Evolutionary conservation across 35 echinoderm and acorn worm genomes (phyloP).

Genomic region (Amphiura filiformis): DNA sequence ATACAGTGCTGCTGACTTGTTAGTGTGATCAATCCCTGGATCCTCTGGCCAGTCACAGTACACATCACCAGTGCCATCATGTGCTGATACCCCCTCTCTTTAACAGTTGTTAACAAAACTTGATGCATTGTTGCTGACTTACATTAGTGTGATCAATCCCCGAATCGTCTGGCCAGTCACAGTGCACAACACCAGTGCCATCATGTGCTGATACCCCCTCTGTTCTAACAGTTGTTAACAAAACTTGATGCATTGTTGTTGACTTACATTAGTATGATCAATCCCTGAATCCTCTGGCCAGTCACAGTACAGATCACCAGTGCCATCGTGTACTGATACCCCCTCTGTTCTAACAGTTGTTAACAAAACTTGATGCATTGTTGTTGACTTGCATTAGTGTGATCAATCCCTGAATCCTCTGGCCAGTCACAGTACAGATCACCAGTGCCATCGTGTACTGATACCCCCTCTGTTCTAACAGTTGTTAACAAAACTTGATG

Average conservation of each 20-base stretch:
- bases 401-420: slow-evolving; percentile 60
- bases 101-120: too few species aligned
- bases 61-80: too few species aligned
- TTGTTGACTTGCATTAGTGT: slow-evolving; percentile 35
- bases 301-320: slow-evolving; percentile 61
- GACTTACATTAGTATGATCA: slow-evolving; percentile 14
- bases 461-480: slow-evolving; percentile 18
- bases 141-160: neutral
- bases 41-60: neutral
- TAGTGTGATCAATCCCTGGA: neutral
- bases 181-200: too few species aligned
- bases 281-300: slow-evolving; percentile 72
- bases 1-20: too few species aligned
- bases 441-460: slow-evolving; percentile 75
- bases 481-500: too few species aligned
- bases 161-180: neutral
- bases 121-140: too few species aligned
- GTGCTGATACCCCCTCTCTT: too few species aligned
- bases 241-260: too few species aligned
- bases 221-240: too few species aligned
- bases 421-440: slow-evolving; percentile 59
- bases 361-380: too few species aligned
- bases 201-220: too few species aligned
- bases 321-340: slow-evolving; percentile 58
- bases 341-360: slow-evolving; percentile 29